A percentile compares a stretch with the other conserved stretches of the same genome.
Conservation (phyloP, 1,140 invertebrate genomes). For the Steinernema feltiae region DNA sequence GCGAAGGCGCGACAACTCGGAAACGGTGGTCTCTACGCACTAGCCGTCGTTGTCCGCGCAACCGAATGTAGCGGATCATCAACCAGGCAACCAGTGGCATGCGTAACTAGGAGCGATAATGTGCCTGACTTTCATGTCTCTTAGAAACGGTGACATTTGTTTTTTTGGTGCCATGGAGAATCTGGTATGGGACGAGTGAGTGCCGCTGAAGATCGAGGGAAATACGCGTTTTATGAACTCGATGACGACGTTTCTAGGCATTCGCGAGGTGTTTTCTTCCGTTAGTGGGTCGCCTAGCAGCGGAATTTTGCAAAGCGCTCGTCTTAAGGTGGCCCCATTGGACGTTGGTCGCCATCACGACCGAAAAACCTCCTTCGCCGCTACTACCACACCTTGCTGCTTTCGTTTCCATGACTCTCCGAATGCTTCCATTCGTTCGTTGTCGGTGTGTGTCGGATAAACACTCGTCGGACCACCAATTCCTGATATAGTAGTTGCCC, state of each 20-base stretch:
- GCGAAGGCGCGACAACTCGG: not conserved
- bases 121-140: not conserved
- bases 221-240: no score
- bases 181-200: not conserved
- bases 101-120: slow-evolving; percentile 8
- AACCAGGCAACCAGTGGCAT: slow-evolving; percentile 12
- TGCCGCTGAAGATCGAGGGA: not conserved
- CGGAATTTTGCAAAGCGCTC: slow-evolving; percentile 10
- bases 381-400: slow-evolving; percentile 9
- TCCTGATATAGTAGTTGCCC: not conserved
- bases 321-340: slow-evolving; percentile 6
- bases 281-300: slow-evolving; percentile 7
- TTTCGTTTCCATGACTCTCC: slow-evolving; percentile 13
- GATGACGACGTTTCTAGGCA: no score
- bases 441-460: not conserved
- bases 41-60: not conserved
- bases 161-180: not conserved
- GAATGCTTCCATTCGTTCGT: not conserved
- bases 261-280: no score
- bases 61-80: slow-evolving; percentile 13
- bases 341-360: slow-evolving; percentile 9
- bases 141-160: not conserved
- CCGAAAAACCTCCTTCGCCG: slow-evolving; percentile 2
- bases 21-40: not conserved
- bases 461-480: not conserved